These are phyloP conservation scores for Napeogenes inachia DNA, from an alignment of 2,888 invertebrate genomes.

Conservation along the genomic window DNA sequence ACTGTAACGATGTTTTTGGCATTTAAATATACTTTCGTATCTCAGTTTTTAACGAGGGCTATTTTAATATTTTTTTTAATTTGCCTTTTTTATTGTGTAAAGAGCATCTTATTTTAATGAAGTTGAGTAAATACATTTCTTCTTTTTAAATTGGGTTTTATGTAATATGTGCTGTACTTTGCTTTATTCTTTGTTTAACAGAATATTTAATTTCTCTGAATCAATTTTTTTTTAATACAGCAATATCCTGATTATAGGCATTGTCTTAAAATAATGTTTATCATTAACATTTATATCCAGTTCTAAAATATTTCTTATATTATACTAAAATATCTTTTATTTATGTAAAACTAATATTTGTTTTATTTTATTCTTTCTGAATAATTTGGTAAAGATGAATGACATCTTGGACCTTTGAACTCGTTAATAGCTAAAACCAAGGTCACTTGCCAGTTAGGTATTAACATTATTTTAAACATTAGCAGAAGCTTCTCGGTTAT, in stretches of 20 bases:
- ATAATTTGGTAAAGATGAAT: constrained; percentile 38
- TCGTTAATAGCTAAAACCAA: constrained; percentile 45
- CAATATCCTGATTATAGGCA: no score
- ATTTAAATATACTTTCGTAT: constrained; percentile 35
- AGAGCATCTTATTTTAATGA: no score
- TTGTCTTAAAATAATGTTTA: no score
- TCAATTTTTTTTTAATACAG: no score
- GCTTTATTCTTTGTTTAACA: no score
- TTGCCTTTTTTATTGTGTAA: no score
- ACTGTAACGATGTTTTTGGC: constrained; percentile 53
- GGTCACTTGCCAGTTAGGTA: constrained; percentile 38
- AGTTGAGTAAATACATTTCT: no score
- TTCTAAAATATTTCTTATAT: background rate
- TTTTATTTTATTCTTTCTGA: constrained; percentile 9
- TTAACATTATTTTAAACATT: constrained; percentile 29
- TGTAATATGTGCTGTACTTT: background rate
- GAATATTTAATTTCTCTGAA: no score
- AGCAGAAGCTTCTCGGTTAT: constrained; percentile 3
- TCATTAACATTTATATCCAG: no score
- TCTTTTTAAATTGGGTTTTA: no score
- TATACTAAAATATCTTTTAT: background rate
- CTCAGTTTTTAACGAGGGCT: constrained; percentile 19
- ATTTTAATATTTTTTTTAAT: constrained; percentile 10
- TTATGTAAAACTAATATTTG: constrained; percentile 3
- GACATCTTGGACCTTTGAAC: constrained; percentile 49